Evolutionary conservation across 2,888 invertebrate genomes (phyloP), one percentile per base, ranked within the genome.

Genomic region (Psylliodes chrysocephalus): DNA sequence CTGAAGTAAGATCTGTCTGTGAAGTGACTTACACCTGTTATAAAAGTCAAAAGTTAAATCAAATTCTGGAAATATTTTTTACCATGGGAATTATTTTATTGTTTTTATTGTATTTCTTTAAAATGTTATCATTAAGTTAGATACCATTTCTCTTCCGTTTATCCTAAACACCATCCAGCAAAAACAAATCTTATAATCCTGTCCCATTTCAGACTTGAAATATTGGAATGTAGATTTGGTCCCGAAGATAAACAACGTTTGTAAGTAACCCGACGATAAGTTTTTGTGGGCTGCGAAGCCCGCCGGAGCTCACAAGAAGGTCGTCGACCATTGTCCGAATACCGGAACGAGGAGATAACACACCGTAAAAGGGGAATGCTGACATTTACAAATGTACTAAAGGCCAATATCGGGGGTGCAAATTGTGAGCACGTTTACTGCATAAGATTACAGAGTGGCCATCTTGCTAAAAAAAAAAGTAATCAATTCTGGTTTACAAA

Each of bases 251-350:
- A 55, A 44, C 55, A 46, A 46, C 46, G 55, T 55, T 57, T 44
- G 61, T 49, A 40, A 56, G 63, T 40, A 49, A 59, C 44, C 55
- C 51, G 63, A 60, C 61, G 74, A 74, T 74, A 73, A 73, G 71
- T 72, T 74, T 72, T 74, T 74, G 74, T 69, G 71, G 57, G 57
- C 60, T 66, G 69, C 67, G 59, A 67, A 63, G 64, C 66, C 67
- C 70, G 68, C 66, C 67, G 66, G 49, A 69, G 63, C 63, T 47
- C 51, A 63, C 63, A 67, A 68, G 64, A 68, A 65, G 63, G 47
- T 55, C 63, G 68, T 54, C 64, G 74, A 71, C 74, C 74, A 74
- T 73, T 74, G 74, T 74, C 74, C 74, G 71, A 71, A 63, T 51
- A 52, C 62, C 60, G 62, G 61, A 63, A 60, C 64, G 67, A 63